phyloP scores from a whole-genome alignment of 2,113 vertebrate species.

The Anthoscopus minutus region DNA sequence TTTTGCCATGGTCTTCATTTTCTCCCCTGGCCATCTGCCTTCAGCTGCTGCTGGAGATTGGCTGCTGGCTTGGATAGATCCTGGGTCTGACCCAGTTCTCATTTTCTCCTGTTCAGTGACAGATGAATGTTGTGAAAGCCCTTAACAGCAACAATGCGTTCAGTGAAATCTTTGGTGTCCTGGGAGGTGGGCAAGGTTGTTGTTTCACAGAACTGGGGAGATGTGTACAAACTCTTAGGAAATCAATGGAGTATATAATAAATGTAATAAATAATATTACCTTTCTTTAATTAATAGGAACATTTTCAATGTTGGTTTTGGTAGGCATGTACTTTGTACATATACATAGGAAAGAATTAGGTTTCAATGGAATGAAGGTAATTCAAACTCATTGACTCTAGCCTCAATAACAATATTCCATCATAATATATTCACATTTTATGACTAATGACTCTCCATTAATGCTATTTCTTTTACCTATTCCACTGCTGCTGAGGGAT shows the following conservation, averaged over 20 bases:
- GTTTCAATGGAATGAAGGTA: background rate
- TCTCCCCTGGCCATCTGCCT: background rate
- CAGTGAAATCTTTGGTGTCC: background rate
- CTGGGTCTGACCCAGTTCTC: background rate
- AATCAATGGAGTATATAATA: background rate
- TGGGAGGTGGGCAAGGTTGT: background rate
- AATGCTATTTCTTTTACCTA: background rate
- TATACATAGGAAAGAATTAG: background rate
- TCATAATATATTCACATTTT: background rate
- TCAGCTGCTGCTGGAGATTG: background rate
- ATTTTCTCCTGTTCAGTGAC: background rate
- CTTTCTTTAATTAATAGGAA: background rate
- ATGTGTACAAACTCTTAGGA: background rate
- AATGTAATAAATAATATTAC: background rate
- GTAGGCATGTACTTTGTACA: background rate
- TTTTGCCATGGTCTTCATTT: rapidly evolving
- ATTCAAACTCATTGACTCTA: background rate
- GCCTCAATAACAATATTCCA: background rate
- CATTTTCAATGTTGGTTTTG: background rate
- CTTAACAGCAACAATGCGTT: background rate
- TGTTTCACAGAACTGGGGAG: background rate
- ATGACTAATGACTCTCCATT: background rate
- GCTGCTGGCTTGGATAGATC: background rate
- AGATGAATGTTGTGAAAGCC: background rate
- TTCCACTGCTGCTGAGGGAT: background rate